These are phyloP conservation scores for Pelagia noctiluca DNA, from an alignment of 30 jellyfish, hydroid and myxozoan genomes.

Conservation along the genomic window DNA sequence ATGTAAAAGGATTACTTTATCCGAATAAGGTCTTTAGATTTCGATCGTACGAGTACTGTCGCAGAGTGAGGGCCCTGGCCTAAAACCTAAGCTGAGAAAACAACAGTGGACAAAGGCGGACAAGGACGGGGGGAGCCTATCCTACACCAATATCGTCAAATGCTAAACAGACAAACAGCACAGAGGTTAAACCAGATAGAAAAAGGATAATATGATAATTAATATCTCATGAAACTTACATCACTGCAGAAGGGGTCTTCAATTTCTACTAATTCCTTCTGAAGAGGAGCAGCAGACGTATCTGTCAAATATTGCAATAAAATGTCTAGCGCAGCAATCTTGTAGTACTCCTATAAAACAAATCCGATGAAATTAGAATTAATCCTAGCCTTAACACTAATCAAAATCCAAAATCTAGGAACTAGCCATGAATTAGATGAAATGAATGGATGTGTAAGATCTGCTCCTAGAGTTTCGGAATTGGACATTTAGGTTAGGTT, in stretches of 20 bases:
- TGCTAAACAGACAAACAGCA: too few species aligned
- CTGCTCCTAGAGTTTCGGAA: too few species aligned
- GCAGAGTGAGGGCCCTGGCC: constrained; percentile 15
- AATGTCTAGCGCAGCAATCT: constrained; percentile 72
- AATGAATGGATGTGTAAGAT: too few species aligned
- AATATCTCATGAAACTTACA: constrained; percentile 58
- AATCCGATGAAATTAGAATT: not conserved
- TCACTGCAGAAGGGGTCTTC: constrained; percentile 98
- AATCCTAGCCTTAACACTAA: not conserved
- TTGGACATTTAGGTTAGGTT: too few species aligned
- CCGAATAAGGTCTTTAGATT: too few species aligned
- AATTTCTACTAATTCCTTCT: constrained; percentile 87
- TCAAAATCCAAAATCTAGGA: too few species aligned
- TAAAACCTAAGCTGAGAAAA: not conserved
- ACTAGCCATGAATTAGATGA: too few species aligned
- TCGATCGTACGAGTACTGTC: not conserved
- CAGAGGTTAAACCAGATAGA: too few species aligned
- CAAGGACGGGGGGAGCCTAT: constrained; percentile 13
- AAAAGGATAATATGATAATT: too few species aligned
- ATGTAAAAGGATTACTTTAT: too few species aligned
- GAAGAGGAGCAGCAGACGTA: constrained; percentile 94
- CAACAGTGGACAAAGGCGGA: constrained; percentile 11
- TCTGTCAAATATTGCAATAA: constrained; percentile 83
- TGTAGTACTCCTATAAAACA: constrained; percentile 73
- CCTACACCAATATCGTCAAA: not conserved